A percentile compares a stretch with the other conserved stretches of the same genome.
Evolutionary conservation across 2,113 vertebrate species (phyloP).

Genomic region (Coregonus clupeaformis): DNA sequence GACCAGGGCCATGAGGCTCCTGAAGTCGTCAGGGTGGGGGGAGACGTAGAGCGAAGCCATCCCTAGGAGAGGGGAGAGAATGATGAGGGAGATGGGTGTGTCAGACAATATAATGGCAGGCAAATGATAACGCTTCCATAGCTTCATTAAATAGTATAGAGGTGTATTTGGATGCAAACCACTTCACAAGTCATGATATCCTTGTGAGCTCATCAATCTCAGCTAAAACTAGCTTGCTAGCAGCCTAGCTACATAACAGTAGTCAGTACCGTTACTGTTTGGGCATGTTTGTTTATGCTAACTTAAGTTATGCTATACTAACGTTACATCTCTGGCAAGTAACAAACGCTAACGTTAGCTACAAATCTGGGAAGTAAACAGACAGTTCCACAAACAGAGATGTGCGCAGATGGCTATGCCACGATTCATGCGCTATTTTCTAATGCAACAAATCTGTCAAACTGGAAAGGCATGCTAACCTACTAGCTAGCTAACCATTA

Average conservation of each 20-base stretch:
- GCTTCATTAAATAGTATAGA: too few species aligned
- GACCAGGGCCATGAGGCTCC: conserved; percentile 78
- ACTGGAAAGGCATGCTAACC: not conserved
- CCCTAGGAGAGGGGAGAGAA: conserved; percentile 34
- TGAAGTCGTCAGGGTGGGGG: conserved; percentile 82
- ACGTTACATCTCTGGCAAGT: too few species aligned
- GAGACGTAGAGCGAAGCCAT: conserved; percentile 85
- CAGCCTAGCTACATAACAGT: not conserved
- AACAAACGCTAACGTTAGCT: not conserved
- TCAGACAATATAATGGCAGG: not conserved
- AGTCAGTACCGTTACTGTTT: not conserved
- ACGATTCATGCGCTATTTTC: too few species aligned
- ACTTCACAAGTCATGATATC: not conserved
- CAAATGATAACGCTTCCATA: not conserved
- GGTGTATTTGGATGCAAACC: too few species aligned
- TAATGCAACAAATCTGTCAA: too few species aligned
- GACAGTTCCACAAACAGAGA: too few species aligned
- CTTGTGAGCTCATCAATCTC: too few species aligned
- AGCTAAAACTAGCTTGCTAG: not conserved
- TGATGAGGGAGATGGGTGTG: not conserved
- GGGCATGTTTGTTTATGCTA: too few species aligned
- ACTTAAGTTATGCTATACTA: too few species aligned
- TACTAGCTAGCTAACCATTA: not conserved
- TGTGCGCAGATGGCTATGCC: too few species aligned
- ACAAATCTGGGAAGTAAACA: too few species aligned